Evolutionary conservation across 1,140 invertebrate genomes (phyloP), one percentile per base, ranked within the genome.

Genomic region (Uloborus diversus): DNA sequence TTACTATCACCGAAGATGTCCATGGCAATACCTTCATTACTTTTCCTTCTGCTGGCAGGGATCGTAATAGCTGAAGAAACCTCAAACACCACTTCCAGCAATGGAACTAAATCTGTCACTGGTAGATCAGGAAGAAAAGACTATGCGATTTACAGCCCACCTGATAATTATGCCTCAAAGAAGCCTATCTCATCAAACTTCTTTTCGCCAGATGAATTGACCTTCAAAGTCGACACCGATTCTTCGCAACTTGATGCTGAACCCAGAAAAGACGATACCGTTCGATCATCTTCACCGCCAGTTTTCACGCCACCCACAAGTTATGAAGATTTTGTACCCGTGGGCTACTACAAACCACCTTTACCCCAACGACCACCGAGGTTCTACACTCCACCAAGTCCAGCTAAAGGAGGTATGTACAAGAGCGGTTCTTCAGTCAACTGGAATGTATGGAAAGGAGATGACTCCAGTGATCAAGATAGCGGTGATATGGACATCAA

Each of bases 371-470:
- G 20, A 42, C 37, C 49, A 28, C 69, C 73, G 3, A 47, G 30
- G 32, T 51, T 57, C 17, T 23, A 37, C 37, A 27, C 61, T 20
- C 61, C 32, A 4, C n/a, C n/a, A n/a, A n/a, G n/a, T n/a, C n/a
- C n/a, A n/a, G n/a, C n/a, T n/a, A 53, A 75, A 33, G 20, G 20
- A 2, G 17, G 20, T 13, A 35, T 78, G 49, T 59, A 78, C 25
- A 78, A 78, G 28, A 79, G 76, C 25, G 76, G 53, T 1, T 51
- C 76, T 14, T 47, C 42, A 17, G 23, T 49, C 2, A 69, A 79
- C 27, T 79, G 76, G 76, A 79, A 79, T 35, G 65, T 79, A 3
- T 79, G 76, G 76, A 79, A 79, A 56, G 73, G 73, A 25, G 73
- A 78, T 32, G 68, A 70, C 17, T 28, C 17, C 14, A 14, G 56